Evolutionary conservation across 2,113 vertebrate genomes (phyloP), one percentile per base, ranked within the genome.

Genomic region (Clarias magur): DNA sequence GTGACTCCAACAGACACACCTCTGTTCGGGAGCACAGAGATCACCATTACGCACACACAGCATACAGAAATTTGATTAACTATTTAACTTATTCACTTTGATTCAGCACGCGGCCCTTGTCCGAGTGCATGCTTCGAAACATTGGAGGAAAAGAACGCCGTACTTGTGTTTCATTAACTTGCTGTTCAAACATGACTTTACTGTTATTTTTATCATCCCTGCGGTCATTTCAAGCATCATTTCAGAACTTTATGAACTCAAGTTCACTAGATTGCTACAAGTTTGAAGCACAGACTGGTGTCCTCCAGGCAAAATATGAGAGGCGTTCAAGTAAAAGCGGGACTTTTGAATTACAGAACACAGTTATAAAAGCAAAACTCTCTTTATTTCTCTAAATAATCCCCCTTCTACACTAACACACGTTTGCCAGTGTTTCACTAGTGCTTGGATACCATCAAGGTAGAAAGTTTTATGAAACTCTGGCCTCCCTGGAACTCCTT

Each of bases 51-150:
- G 25, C 30, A 62, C 27, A 59, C 34, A 48, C 73, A 53, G 84
- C 84, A n/a, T 6, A 19, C 54, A 70, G 8, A 60, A 30, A 65
- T 86, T 59, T 86, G 67, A 86, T 82, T 0, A 82, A 60, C 65
- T 72, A 60, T 80, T 68, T 48, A 86, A 72, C 21, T 27, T 27
- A 68, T 72, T 80, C 67, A 27, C 79, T 73, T 82, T 53, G 67
- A 82, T 63, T 62, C 57, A 34, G 56, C 38, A 53, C 12, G 38
- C 48, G 23, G 23, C 60, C 2, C 75, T 27, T 27, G 53, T 76
- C 73, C n/a, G 10, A 15, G 42, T 53, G 42, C 42, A n/a, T 7
- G 4, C 73, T 53, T 13, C 48, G 17, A 79, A 79, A 53, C 42
- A 76, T 76, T 56, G 17, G 53, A 56, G 4, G 27, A 79, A 30